Base-by-base conservation (phyloP, 2,888 invertebrate species). In the Sminthurinus aureus region DNA sequence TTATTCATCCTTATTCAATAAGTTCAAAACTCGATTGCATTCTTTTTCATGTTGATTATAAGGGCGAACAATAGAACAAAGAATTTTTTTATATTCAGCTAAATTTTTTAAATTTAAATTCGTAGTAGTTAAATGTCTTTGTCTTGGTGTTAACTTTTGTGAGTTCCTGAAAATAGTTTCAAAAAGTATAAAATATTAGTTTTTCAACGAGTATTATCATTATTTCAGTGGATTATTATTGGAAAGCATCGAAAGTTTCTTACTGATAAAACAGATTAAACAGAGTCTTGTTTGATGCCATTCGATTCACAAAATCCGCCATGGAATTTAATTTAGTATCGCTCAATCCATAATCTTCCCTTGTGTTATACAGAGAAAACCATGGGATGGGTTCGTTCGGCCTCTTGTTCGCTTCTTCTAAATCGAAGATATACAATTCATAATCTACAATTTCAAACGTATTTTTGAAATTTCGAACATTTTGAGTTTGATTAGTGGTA, bases 351-450 rank as follows among this genome's bases (percentile, higher is more conserved):
- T 91, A 90, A 9, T 90, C 89, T 15, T 84, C 89, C 84, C 89
- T 90, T 0, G 91, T 91, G n/a, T 89, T 88, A 86, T 91, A 91
- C n/a, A 91, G 89, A 71, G 89, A 86, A 83, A 89, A 89, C 91
- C 91, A 91, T 8, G 87, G 77, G 0, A 91, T 90, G 18, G 86
- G 85, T 26, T 82, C 83, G 12, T 81, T 81, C 13, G 83, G 69
- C 52, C 83, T 83, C 12, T 85, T 84, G 81, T 90, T 91, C 3
- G 91, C 90, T 50, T 89, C 87, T 1, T 89, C 90, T 58, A 92
- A 86, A 86, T 92, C 90, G 83, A 91, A 89, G 71, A 90, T 90
- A 89, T 90, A 91, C 3, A 90, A 91, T 64, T 90, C 90, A 86
- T 90, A 90, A 86, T 91, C 91, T 15, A 91, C 84, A 26, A 91